phyloP scores from a whole-genome alignment of 2,888 invertebrate genomes.

The Morinoia aosen region DNA sequence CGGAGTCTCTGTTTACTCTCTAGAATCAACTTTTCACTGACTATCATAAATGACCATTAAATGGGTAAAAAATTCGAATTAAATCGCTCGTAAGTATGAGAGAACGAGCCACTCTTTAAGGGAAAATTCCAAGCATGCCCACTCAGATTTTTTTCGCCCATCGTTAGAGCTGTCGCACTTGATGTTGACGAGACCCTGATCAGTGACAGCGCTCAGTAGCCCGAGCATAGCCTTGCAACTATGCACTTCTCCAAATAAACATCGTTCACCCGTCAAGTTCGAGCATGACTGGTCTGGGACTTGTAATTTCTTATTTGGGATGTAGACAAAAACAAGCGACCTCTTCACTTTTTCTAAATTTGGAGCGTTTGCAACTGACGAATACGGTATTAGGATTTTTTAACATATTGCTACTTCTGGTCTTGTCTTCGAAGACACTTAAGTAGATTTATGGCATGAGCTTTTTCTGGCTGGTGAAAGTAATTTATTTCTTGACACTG shows the following conservation, averaged over 20 bases:
- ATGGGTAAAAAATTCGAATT: not conserved
- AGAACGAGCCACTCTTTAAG: not conserved
- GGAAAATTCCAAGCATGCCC: not conserved
- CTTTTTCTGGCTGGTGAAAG: not conserved
- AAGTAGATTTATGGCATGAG: not conserved
- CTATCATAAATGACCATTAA: not conserved
- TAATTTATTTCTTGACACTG: conserved; percentile 17
- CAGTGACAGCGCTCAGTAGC: not conserved
- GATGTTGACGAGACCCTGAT: conserved; percentile 3
- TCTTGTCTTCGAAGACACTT: not conserved
- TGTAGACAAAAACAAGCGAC: not conserved
- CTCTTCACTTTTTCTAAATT: not conserved
- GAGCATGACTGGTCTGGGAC: not conserved
- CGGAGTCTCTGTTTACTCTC: not conserved
- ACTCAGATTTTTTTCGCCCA: not conserved
- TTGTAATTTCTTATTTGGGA: not conserved
- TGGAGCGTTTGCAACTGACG: not conserved
- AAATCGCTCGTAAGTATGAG: not conserved
- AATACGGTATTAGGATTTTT: not conserved
- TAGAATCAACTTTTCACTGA: not conserved
- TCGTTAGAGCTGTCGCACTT: not conserved
- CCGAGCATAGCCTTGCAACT: not conserved
- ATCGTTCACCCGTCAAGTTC: not conserved
- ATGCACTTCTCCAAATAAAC: too few relatives aligned
- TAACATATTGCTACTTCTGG: not conserved